Evolutionary conservation across 2,888 invertebrate genomes (phyloP).

Genomic region (Hymenopus coronatus): DNA sequence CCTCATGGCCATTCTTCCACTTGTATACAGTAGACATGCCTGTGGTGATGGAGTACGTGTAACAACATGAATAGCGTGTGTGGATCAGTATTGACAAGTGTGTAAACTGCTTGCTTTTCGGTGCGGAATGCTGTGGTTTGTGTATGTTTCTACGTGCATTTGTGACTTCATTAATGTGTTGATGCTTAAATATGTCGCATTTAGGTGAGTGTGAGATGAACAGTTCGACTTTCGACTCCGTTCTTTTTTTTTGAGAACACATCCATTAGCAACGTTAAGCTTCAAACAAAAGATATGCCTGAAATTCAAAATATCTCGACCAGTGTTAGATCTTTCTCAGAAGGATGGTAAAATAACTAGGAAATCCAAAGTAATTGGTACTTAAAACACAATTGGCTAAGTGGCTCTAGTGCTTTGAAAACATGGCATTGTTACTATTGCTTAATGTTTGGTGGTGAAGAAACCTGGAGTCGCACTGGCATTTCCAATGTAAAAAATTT

Average conservation of each 20-base stretch:
- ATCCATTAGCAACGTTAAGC: neutral
- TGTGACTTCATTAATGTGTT: no score
- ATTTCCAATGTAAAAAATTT: neutral
- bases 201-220: no score
- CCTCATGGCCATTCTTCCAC: no score
- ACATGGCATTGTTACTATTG: neutral
- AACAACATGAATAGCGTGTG: no score
- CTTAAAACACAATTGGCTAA: neutral
- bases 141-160: no score
- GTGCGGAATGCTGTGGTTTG: no score
- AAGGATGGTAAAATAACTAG: neutral
- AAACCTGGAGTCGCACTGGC: neutral
- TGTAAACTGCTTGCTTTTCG: no score
- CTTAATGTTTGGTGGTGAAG: neutral
- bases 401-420: neutral
- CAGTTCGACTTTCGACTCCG: neutral
- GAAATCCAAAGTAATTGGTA: neutral
- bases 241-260: neutral
- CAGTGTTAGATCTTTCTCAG: neutral
- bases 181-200: no score
- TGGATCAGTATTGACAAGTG: no score
- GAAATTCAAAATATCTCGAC: neutral
- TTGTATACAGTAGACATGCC: no score
- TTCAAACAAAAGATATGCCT: neutral
- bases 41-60: no score